Base-by-base conservation (phyloP, 2,797 vertebrate genomes). In the Phrynocephalus guinanensis region DNA sequence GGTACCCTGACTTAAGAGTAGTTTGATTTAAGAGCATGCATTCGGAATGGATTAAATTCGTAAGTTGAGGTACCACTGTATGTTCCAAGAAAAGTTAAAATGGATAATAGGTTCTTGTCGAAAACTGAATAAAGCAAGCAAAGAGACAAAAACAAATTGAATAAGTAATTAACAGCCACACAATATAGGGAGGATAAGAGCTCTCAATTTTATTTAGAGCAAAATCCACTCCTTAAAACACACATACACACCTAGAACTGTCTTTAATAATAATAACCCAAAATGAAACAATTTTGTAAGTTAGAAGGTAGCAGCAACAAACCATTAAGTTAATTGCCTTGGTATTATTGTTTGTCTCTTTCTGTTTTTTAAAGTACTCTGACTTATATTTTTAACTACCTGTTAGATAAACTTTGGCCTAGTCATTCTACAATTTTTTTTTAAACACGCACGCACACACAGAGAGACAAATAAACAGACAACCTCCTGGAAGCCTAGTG, bases 331-430 rank as follows among this genome's bases (percentile, higher is more conserved):
- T 82, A 22, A 9, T 77, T 85, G 30, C n/a, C 48, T 90, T 48
- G 67, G 60, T 13, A 1, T n/a, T 38, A 0, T n/a, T 84, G 28
- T 78, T 24, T 83, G 20, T 86, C 8, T 28, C 79, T 83, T 86
- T 0, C 50, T 86, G 28, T 79, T 79, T 60, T 71, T 18, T 18
- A 18, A 60, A 83, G 56, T 1, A 24, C 11, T 84, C 44, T 79
- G 28, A 68, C 16, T 81, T 24, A 0, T 28, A 0, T 63, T 72
- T 82, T 63, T 77, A 10, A n/a, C 79, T 3, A 73, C 1, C 88
- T 5, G 22, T 87, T 85, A 85, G 30, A 82, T 83, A 89, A 94
- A 89, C 89, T 91, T 26, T 91, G 90, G 79, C 76, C 93, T 93
- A 85, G 56, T 92, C 76, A 50, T 0, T 86, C n/a, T 67, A 79